Percentiles rank a stretch among this genome's conserved stretches.
Conservation (phyloP, 2,113 vertebrate genomes). For the Thermophis baileyi region DNA sequence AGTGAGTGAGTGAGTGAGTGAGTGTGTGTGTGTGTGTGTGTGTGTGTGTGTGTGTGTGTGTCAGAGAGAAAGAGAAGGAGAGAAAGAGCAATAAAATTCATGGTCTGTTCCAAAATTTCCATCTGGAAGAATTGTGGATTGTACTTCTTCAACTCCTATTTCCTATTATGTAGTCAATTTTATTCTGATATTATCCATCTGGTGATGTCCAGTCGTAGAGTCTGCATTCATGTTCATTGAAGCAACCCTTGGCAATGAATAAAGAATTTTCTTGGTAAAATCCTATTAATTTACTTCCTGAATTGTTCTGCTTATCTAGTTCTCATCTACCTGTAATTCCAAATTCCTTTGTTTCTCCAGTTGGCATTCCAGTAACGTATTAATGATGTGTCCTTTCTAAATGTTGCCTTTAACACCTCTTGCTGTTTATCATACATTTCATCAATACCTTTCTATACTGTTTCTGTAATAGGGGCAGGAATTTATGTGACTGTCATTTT, state of each 20-base stretch:
- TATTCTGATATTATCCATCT: background rate
- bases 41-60: background rate
- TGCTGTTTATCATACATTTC: background rate
- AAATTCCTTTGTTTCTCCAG: background rate
- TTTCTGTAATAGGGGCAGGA: background rate
- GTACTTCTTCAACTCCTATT: background rate
- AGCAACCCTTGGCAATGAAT: background rate
- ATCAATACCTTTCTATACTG: background rate
- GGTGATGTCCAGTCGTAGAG: background rate
- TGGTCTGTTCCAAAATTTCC: background rate
- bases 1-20: background rate
- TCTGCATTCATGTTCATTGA: background rate
- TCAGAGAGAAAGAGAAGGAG: no score
- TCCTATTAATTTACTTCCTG: background rate
- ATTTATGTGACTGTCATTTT: background rate
- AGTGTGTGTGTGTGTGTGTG: background rate
- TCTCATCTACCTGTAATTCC: background rate
- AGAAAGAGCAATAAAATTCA: background rate
- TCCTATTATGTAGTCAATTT: background rate
- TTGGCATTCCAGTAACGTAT: background rate
- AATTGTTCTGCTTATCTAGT: background rate
- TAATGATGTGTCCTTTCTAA: background rate
- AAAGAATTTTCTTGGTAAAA: background rate
- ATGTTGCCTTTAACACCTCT: background rate
- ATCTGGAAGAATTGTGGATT: background rate